Conservation (phyloP, 2,888 invertebrate genomes). For the Lycia hirtaria region DNA sequence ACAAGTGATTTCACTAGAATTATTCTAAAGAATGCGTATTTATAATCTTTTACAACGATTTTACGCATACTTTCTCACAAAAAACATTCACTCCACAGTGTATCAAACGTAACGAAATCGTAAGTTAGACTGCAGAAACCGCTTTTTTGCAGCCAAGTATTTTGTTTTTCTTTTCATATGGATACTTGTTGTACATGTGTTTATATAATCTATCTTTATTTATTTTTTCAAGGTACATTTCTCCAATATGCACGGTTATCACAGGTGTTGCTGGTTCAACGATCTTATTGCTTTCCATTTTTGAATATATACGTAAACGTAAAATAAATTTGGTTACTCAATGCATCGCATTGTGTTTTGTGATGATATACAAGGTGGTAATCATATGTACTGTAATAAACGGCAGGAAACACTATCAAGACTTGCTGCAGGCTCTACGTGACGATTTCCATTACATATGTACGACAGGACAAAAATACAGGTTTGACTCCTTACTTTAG, state of each 20-base stretch:
- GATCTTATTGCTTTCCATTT: not conserved
- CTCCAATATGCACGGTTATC: not conserved
- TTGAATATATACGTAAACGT: constrained; percentile 2
- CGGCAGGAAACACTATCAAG: constrained; percentile 18
- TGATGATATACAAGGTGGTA: constrained; percentile 26
- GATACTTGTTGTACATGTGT: too few relatives aligned
- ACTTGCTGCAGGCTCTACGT: constrained; percentile 19
- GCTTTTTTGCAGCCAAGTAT: too few relatives aligned
- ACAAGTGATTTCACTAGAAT: too few relatives aligned
- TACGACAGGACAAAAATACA: constrained; percentile 28
- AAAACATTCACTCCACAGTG: too few relatives aligned
- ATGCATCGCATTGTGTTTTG: constrained; percentile 23
- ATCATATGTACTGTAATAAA: constrained; percentile 13
- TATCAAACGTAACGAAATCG: too few relatives aligned
- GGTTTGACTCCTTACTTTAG: too few relatives aligned
- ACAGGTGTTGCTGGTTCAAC: not conserved
- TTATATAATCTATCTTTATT: too few relatives aligned
- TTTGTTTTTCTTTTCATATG: too few relatives aligned
- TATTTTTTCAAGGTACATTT: constrained; percentile 15
- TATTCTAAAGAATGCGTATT: too few relatives aligned
- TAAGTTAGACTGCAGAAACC: too few relatives aligned
- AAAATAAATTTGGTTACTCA: constrained; percentile 24
- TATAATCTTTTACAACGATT: too few relatives aligned
- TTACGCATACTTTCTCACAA: too few relatives aligned
- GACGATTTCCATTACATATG: constrained; percentile 32